These are phyloP conservation scores for Psammodynastes pulverulentus DNA, from an alignment of 2,113 vertebrate species.

Conservation along the genomic window DNA sequence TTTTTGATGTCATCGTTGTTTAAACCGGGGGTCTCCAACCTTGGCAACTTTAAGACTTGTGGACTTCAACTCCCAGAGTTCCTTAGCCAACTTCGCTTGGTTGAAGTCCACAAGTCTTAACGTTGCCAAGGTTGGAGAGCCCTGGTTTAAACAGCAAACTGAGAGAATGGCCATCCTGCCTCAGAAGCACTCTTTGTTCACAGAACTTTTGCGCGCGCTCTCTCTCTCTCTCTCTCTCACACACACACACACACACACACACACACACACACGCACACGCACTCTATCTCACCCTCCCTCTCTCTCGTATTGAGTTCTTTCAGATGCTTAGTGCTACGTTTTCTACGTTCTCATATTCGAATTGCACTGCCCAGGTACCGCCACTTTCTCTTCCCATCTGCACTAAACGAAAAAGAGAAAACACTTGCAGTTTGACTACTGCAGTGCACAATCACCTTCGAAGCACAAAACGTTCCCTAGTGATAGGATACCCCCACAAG, in stretches of 20 bases:
- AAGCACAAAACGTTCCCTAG: not conserved
- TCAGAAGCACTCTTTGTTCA: not conserved
- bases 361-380: not conserved
- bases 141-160: not conserved
- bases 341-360: not conserved
- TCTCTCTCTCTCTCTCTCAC: no score
- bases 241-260: no score
- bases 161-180: not conserved
- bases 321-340: not conserved
- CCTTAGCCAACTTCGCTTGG: no score
- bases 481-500: not conserved
- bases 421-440: not conserved
- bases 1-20: not conserved
- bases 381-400: not conserved
- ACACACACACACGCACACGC: no score
- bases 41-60: no score
- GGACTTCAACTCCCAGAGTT: no score
- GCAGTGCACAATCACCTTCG: not conserved
- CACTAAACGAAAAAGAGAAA: not conserved
- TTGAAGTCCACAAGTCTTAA: no score
- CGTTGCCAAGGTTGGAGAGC: no score
- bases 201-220: not conserved
- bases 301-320: not conserved
- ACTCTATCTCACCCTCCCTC: fast-evolving
- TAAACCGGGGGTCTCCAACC: no score